A percentile compares a stretch with the other conserved stretches of the same genome.
phyloP scores from a whole-genome alignment of 2,113 vertebrate species.

The Barnardius zonarius region DNA sequence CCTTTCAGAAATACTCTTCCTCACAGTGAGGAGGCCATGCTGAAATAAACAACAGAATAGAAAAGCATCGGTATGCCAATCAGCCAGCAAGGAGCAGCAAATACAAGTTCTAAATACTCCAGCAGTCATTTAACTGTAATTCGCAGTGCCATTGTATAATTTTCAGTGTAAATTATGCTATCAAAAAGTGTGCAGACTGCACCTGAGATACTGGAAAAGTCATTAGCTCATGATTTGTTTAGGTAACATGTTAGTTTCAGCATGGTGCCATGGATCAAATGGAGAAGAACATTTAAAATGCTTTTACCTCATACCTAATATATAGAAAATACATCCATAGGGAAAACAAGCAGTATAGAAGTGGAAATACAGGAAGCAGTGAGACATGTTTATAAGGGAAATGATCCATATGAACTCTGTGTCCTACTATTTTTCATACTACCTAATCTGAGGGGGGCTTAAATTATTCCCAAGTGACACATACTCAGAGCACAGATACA shows the following conservation, averaged over 20 bases:
- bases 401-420: not conserved
- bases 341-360: not conserved
- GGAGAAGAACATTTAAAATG: not conserved
- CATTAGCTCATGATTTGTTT: not conserved
- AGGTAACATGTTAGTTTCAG: not conserved
- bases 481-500: not conserved
- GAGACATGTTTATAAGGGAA: not conserved
- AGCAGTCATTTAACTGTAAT: not conserved
- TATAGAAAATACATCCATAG: not conserved
- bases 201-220: not conserved
- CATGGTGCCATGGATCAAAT: not conserved
- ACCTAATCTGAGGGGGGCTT: not conserved
- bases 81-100: not conserved
- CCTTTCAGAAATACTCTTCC: not conserved
- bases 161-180: not conserved
- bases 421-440: not conserved
- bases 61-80: not conserved
- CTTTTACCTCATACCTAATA: not conserved
- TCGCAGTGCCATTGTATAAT: not conserved
- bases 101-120: not conserved
- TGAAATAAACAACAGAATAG: slow-evolving; percentile 28
- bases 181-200: not conserved
- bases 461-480: not conserved
- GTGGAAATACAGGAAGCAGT: not conserved
- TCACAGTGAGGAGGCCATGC: not conserved